Percentiles rank a stretch among this genome's conserved stretches.
Conservation (phyloP, 64 coral and sea anemone species). For the Montipora efflorescens region DNA sequence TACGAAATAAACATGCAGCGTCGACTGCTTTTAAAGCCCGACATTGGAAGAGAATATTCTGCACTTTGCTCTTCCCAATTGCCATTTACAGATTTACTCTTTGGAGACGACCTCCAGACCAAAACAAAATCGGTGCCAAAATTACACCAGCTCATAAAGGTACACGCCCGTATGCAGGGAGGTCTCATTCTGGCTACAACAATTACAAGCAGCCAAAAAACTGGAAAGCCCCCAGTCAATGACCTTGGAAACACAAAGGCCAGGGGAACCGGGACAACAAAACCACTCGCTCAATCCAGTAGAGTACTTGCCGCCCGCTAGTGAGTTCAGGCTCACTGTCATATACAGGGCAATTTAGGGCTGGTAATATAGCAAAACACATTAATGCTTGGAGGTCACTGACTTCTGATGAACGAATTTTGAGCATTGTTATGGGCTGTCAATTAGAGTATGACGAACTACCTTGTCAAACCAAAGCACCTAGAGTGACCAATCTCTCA, state of each 20-base stretch:
- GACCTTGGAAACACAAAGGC: neutral
- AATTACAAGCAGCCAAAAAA: constrained; percentile 23
- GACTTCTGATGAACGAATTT: no score
- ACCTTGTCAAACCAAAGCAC: neutral
- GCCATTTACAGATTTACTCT: constrained; percentile 72
- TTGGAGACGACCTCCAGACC: constrained; percentile 66
- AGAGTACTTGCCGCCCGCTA: neutral
- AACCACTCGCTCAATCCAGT: neutral
- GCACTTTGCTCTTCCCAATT: constrained; percentile 37
- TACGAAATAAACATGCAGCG: constrained; percentile 62
- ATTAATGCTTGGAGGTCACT: no score
- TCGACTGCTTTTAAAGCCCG: constrained; percentile 34
- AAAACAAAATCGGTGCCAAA: constrained; percentile 64
- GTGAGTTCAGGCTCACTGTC: neutral
- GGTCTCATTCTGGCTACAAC: constrained; percentile 1
- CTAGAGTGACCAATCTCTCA: constrained; percentile 35
- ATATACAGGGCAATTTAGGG: neutral
- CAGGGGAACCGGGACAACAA: constrained; percentile 29
- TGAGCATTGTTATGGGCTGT: neutral
- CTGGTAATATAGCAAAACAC: constrained; percentile 17
- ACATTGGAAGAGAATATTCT: constrained; percentile 51
- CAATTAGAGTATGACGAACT: constrained; percentile 2
- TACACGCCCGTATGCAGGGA: neutral
- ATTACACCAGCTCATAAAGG: constrained; percentile 27
- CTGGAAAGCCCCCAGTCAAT: neutral